These are phyloP conservation scores for Myotis lucifugus DNA, from an alignment of 2,113 vertebrate species.

Conservation along the genomic window DNA sequence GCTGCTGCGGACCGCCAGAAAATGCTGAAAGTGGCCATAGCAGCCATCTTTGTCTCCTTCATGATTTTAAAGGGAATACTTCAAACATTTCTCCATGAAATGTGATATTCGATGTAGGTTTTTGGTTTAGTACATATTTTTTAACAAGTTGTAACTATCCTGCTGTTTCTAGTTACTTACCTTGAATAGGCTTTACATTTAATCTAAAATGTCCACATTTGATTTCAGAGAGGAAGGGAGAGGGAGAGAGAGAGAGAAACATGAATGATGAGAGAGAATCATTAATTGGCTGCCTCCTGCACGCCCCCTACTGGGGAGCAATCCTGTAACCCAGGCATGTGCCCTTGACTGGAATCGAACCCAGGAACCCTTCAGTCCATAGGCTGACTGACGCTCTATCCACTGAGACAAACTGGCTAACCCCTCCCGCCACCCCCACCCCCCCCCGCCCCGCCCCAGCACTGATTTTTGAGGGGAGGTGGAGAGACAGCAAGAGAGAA, in stretches of 20 bases:
- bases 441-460: no score
- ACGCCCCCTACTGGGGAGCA: no score
- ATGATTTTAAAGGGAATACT: not conserved
- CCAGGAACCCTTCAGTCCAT: no score
- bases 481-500: no score
- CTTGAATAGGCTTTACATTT: not conserved
- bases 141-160: slow-evolving; percentile 11
- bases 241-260: no score
- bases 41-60: not conserved
- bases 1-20: not conserved
- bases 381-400: not conserved
- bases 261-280: no score
- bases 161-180: not conserved
- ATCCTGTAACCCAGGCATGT: no score
- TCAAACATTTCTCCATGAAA: not conserved
- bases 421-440: not conserved
- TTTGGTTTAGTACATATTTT: not conserved
- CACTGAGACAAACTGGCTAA: not conserved
- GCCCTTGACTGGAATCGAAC: no score
- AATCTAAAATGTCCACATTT: not conserved
- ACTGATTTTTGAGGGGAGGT: no score
- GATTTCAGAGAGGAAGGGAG: no score
- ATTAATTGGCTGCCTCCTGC: no score
- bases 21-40: not conserved
- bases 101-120: not conserved